These are phyloP conservation scores for Dryocosmus kuriphilus DNA, from an alignment of 2,888 invertebrate species.

Conservation along the genomic window DNA sequence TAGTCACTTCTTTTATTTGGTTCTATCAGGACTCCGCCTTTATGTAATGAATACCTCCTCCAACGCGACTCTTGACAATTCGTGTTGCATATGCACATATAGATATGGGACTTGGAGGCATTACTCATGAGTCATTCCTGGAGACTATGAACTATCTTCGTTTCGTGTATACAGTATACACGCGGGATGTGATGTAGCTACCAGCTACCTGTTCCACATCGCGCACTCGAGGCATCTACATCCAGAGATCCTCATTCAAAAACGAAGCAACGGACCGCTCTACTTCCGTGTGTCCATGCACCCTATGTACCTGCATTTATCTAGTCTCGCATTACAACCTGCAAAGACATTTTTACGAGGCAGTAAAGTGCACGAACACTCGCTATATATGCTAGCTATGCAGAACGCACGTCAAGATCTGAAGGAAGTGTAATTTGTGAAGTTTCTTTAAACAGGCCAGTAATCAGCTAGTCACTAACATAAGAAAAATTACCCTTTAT, in stretches of 20 bases:
- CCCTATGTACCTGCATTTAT: conserved; percentile 31
- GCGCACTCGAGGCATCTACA: conserved; percentile 33
- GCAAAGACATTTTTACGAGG: conserved; percentile 41
- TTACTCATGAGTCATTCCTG: conserved; percentile 20
- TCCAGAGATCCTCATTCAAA: conserved; percentile 28
- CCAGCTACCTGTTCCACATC: conserved; percentile 37
- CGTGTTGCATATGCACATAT: conserved; percentile 17
- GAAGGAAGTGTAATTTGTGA: conserved; percentile 22
- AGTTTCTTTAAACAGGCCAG: conserved; percentile 27
- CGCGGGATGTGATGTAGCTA: conserved; percentile 31
- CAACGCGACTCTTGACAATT: not conserved
- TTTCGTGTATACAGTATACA: conserved; percentile 14
- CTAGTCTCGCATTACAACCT: conserved; percentile 37
- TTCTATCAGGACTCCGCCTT: conserved; percentile 26
- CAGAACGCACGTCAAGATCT: conserved; percentile 31
- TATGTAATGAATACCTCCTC: conserved; percentile 31
- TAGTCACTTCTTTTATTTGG: conserved; percentile 10
- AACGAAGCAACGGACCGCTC: conserved; percentile 36
- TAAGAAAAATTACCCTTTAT: conserved; percentile 24
- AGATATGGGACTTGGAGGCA: conserved; percentile 24
- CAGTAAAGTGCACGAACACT: conserved; percentile 29
- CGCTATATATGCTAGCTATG: not conserved
- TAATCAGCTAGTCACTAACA: conserved; percentile 27
- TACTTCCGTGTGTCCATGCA: conserved; percentile 32
- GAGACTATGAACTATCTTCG: conserved; percentile 35